These are phyloP conservation scores for Euspilapteryx auroguttella DNA, from an alignment of 2,888 invertebrate species.

Conservation along the genomic window DNA sequence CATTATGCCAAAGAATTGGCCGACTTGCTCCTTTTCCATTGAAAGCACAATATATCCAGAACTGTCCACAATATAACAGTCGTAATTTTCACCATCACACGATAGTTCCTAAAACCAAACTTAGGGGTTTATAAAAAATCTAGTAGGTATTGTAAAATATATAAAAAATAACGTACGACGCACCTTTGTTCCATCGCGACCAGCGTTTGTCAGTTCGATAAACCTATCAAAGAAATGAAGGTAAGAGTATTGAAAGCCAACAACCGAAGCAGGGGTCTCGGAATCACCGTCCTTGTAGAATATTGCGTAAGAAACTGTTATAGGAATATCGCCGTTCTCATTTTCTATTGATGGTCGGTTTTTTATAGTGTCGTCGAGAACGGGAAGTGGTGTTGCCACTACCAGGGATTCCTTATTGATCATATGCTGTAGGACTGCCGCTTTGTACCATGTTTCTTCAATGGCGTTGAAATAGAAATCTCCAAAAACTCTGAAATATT, in stretches of 20 bases:
- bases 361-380: constrained; percentile 31
- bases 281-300: constrained; percentile 76
- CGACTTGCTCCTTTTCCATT: constrained; percentile 67
- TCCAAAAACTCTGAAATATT: constrained; percentile 67
- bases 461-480: constrained; percentile 75
- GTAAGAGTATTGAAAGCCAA: constrained; percentile 84
- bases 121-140: too few species aligned
- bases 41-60: constrained; percentile 86
- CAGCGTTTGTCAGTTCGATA: constrained; percentile 62
- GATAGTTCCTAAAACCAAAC: constrained; percentile 28
- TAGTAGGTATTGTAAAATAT: too few species aligned
- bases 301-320: constrained; percentile 83
- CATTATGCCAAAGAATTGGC: constrained; percentile 84
- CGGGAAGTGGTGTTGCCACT: constrained; percentile 71
- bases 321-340: constrained; percentile 58
- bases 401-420: constrained; percentile 77
- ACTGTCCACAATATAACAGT: constrained; percentile 90
- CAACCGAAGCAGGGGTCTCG: constrained; percentile 85
- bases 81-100: constrained; percentile 60
- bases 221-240: constrained; percentile 69
- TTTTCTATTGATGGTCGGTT: constrained; percentile 28
- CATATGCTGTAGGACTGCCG: constrained; percentile 83
- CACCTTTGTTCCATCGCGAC: too few species aligned
- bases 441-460: constrained; percentile 90
- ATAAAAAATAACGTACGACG: too few species aligned